Evolutionary conservation across 2,888 invertebrate species (phyloP).

Genomic region (Parnassius apollo): DNA sequence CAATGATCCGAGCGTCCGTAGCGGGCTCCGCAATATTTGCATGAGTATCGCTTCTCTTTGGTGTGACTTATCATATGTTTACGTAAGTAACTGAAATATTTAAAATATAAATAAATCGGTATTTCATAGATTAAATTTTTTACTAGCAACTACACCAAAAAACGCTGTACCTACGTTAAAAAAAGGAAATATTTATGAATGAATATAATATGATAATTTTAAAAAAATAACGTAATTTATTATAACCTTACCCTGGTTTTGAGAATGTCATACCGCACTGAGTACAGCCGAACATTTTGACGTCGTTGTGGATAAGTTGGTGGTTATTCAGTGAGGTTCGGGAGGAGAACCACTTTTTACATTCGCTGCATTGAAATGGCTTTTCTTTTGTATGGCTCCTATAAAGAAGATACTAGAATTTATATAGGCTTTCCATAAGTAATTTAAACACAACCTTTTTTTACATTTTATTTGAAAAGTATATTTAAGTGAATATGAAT

Average conservation of each 20-base stretch:
- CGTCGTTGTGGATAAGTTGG: conserved; percentile 48
- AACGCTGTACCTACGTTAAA: no score
- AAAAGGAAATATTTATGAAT: no score
- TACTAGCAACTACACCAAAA: no score
- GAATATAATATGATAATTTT: not conserved
- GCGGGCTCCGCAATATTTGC: conserved; percentile 62
- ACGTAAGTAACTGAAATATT: conserved; percentile 49
- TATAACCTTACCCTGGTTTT: conserved; percentile 42
- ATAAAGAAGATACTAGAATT: conserved; percentile 4
- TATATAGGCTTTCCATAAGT: no score
- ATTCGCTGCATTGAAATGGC: conserved; percentile 58
- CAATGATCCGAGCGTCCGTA: conserved; percentile 72
- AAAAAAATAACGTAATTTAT: not conserved
- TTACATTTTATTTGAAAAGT: no score
- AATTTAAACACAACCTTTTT: no score
- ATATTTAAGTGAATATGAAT: no score
- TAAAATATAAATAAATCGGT: not conserved
- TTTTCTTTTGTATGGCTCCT: conserved; percentile 72
- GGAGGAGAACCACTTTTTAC: conserved; percentile 56
- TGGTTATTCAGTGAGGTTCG: conserved; percentile 53
- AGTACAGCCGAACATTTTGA: conserved; percentile 47
- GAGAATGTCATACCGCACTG: conserved; percentile 59
- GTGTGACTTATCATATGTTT: conserved; percentile 66
- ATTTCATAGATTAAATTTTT: no score
- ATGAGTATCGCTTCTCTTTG: conserved; percentile 61